phyloP scores from a whole-genome alignment of 2,888 invertebrate genomes.

The Pasiphila rectangulata region DNA sequence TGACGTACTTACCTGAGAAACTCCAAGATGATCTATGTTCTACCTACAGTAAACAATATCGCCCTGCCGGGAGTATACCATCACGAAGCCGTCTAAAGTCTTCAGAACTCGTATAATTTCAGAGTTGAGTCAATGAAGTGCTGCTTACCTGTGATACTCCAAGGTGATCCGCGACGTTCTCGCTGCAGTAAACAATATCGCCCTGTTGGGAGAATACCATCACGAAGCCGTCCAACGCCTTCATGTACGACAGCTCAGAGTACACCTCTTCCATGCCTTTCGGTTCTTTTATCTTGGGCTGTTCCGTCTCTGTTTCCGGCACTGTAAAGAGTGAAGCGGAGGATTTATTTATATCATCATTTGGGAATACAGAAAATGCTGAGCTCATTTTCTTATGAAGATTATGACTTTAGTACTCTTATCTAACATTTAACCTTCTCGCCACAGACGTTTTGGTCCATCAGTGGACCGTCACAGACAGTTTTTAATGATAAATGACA shows the following conservation, averaged over 20 bases:
- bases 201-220: slow-evolving; percentile 93
- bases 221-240: slow-evolving; percentile 95
- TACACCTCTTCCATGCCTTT: slow-evolving; percentile 68
- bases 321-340: slow-evolving; percentile 58
- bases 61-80: slow-evolving; percentile 93
- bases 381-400: no score
- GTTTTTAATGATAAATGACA: no score
- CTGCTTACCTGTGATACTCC: no score
- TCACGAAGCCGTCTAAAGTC: slow-evolving; percentile 94
- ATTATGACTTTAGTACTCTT: no score
- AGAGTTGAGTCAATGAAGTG: no score
- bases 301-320: slow-evolving; percentile 51
- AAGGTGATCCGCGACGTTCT: slow-evolving; percentile 93
- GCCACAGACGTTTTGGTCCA: no score
- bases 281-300: slow-evolving; percentile 57
- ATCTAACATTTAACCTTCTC: no score
- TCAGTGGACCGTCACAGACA: no score
- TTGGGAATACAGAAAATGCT: no score
- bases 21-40: slow-evolving; percentile 94
- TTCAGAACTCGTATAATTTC: no score
- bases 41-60: slow-evolving; percentile 96
- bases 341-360: no score
- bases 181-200: slow-evolving; percentile 95
- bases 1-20: slow-evolving; percentile 94
- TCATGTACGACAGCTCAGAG: slow-evolving; percentile 84